Evolutionary conservation across 2,113 vertebrate species (phyloP).

Genomic region (Pardalotus punctatus): DNA sequence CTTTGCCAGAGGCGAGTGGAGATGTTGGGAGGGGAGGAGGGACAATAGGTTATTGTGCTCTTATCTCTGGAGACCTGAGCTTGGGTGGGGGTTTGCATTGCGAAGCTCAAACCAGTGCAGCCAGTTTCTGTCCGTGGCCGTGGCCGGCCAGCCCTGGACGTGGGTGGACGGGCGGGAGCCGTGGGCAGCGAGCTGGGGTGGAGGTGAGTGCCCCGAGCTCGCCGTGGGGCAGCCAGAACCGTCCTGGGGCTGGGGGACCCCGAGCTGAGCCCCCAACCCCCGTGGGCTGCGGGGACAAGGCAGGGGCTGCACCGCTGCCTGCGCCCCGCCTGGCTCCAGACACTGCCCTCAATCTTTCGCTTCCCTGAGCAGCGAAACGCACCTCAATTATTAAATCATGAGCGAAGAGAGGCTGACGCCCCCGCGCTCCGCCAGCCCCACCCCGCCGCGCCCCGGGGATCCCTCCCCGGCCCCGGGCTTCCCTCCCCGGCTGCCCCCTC

Average conservation of each 20-base stretch:
- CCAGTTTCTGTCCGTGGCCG: conserved; percentile 3
- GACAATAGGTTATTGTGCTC: conserved; percentile 65
- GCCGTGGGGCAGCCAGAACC: not conserved
- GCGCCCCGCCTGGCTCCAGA: not conserved
- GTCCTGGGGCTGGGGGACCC: not conserved
- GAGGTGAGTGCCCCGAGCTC: not conserved
- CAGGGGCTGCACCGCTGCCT: not conserved
- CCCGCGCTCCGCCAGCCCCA: not conserved
- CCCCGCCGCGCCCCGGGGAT: not conserved
- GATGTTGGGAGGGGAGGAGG: conserved; percentile 6
- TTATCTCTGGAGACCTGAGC: conserved; percentile 53
- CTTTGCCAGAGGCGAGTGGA: not conserved
- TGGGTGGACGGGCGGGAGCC: not conserved
- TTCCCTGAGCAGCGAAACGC: conserved; percentile 24
- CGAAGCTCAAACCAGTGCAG: conserved; percentile 23
- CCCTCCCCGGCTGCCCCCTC: not conserved
- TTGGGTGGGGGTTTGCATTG: conserved; percentile 40
- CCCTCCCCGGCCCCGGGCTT: not conserved
- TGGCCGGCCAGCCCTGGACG: not conserved
- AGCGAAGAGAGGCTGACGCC: not conserved
- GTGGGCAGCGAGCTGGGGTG: not conserved
- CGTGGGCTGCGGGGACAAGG: not conserved
- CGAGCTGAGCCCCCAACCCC: not conserved
- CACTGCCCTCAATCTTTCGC: conserved; percentile 41
- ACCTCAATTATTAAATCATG: conserved; percentile 27